Conservation (phyloP, 2,888 invertebrate genomes). For the Meghimatium bilineatum region DNA sequence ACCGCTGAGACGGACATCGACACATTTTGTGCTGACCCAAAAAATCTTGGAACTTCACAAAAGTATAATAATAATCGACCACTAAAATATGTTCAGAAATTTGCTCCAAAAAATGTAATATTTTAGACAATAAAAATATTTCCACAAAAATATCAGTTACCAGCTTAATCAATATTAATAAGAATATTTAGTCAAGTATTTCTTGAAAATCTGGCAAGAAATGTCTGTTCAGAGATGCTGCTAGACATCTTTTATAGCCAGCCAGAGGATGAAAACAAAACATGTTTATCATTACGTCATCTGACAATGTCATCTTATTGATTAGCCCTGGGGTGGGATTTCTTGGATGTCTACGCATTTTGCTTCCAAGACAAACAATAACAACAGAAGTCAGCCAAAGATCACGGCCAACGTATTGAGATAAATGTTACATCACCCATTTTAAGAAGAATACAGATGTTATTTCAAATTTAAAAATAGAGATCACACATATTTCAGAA, state of each 20-base stretch:
- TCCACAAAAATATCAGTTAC: no score
- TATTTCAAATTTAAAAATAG: no score
- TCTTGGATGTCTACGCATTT: background rate
- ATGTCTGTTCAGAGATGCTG: background rate
- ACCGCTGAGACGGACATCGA: background rate
- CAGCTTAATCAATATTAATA: no score
- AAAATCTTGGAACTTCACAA: no score
- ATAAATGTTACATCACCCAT: constrained; percentile 5
- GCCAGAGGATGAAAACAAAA: background rate
- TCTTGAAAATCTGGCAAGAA: background rate
- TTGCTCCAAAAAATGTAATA: no score
- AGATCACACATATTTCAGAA: no score
- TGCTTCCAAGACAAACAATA: constrained; percentile 15
- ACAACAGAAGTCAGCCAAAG: constrained; percentile 29
- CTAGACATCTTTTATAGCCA: background rate
- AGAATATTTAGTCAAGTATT: no score
- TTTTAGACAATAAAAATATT: no score
- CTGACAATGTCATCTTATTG: constrained; percentile 2
- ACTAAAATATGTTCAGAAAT: no score
- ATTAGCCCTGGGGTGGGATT: background rate
- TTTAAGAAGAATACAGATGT: no score
- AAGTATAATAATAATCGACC: no score
- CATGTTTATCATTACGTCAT: constrained; percentile 21
- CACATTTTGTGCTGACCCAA: background rate
- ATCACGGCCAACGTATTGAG: background rate